A percentile compares a stretch with the other conserved stretches of the same genome.
Conservation (phyloP, 2,797 vertebrate species). For the Parambassis ranga region DNA sequence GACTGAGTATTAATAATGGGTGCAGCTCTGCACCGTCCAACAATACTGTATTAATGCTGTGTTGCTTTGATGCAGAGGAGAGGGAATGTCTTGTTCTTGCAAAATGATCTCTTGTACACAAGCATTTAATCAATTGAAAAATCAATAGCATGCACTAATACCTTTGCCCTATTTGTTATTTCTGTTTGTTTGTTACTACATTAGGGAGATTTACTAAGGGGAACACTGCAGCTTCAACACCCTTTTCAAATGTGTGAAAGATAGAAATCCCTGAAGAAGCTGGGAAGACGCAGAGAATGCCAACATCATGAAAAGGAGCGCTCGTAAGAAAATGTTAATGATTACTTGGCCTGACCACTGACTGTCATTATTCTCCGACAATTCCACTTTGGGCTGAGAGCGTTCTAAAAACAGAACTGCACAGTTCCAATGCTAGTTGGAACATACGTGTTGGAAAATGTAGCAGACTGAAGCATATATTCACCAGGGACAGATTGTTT, state of each 20-base stretch:
- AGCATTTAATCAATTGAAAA: constrained; percentile 58
- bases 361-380: not conserved
- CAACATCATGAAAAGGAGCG: not conserved
- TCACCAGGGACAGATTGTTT: not conserved
- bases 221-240: constrained; percentile 20
- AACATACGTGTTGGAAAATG: not conserved
- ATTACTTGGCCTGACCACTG: not conserved
- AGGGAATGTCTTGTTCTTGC: constrained; percentile 44
- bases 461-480: not conserved
- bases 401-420: not conserved
- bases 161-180: constrained; percentile 60
- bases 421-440: not conserved
- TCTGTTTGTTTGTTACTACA: constrained; percentile 59
- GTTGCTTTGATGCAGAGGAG: constrained; percentile 32
- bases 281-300: constrained; percentile 1
- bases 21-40: constrained; percentile 25
- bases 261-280: constrained; percentile 14
- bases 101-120: constrained; percentile 65
- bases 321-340: not conserved
- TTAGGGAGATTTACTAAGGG: constrained; percentile 38
- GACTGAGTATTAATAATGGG: constrained; percentile 5
- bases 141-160: constrained; percentile 67
- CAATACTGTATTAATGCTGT: constrained; percentile 24
- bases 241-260: constrained; percentile 31
- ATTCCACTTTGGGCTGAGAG: not conserved